Conservation (phyloP, 2,797 vertebrate species). For the Loris lydekkerianus region DNA sequence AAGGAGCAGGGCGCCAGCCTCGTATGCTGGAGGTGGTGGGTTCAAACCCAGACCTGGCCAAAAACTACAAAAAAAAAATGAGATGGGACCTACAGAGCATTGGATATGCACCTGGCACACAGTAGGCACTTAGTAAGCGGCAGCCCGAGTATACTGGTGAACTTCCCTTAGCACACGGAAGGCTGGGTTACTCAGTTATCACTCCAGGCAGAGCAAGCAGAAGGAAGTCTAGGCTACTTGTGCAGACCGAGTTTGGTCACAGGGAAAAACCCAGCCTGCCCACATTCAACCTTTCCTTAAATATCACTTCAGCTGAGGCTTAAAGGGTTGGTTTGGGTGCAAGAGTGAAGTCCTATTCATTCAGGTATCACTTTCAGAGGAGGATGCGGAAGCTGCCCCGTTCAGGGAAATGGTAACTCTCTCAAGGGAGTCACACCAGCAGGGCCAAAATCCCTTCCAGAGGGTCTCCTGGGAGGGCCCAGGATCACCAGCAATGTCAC, state of each 20-base stretch:
- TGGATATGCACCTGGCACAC: fast-evolving
- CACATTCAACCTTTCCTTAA: neutral
- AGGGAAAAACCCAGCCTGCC: neutral
- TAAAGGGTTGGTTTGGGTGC: neutral
- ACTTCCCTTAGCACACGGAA: neutral
- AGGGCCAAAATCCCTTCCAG: no score
- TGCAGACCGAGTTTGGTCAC: neutral
- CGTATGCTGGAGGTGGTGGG: no score
- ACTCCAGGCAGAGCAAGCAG: neutral
- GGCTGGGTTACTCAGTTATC: neutral
- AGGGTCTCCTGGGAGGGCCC: neutral
- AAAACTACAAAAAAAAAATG: neutral
- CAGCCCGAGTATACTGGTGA: fast-evolving
- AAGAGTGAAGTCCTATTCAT: no score
- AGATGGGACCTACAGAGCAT: fast-evolving
- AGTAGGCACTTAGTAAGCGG: neutral
- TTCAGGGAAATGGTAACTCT: no score
- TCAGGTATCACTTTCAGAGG: neutral
- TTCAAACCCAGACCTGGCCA: no score
- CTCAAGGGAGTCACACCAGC: neutral
- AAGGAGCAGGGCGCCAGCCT: no score
- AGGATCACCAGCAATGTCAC: neutral
- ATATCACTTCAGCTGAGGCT: no score
- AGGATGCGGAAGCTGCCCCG: neutral
- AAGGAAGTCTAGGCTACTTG: neutral